Base-by-base conservation (phyloP, 2,888 invertebrate genomes). In the Hedychridium roseum region DNA sequence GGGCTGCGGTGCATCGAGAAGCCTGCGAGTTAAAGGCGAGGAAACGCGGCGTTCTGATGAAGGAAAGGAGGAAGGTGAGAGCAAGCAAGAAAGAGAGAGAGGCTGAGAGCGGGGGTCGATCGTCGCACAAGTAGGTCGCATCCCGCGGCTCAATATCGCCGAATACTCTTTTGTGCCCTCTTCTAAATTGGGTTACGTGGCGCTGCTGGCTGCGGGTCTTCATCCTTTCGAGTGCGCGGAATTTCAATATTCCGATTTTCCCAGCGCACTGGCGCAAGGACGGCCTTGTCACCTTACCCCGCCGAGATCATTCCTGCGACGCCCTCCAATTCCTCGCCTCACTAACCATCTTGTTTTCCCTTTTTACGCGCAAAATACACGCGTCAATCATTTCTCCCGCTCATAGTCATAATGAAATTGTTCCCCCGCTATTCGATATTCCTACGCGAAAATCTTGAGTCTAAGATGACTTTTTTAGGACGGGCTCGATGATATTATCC, bases 61-160 rank as follows among this genome's bases (percentile, higher is more conserved):
- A 9, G 9, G 32, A 23, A 7, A 27, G 27, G 26, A 49, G 35
- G 36, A 48, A 43, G 34, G 27, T 40, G 43, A 26, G 50, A 44
- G 44, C 50, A 54, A 60, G 54, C 49, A 50, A 57, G 55, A 49
- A 50, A 27, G 43, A 41, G 47, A 52, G 40, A 20, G 37, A 21
- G 46, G 46, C 42, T 39, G 23, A 34, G 41, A 18, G 16, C 27
- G 35, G 11, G 14, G 53, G 49, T 44, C 54, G 57, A 57, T 50
- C 58, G 50, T 53, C 54, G 67, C 50, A 57, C 62, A 74, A 73
- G 67, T 74, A 72, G 74, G 74, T 74, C 74, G 72, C 69, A 67
- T 67, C 67, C 60, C 65, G 62, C 64, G 60, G 73, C 71, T 74
- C 74, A 64, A 74, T 74, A 74, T 74, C 70, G 65, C 67, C 73